Base-by-base conservation (phyloP, 2,113 vertebrate genomes). In the Rhinopithecus roxellana region DNA sequence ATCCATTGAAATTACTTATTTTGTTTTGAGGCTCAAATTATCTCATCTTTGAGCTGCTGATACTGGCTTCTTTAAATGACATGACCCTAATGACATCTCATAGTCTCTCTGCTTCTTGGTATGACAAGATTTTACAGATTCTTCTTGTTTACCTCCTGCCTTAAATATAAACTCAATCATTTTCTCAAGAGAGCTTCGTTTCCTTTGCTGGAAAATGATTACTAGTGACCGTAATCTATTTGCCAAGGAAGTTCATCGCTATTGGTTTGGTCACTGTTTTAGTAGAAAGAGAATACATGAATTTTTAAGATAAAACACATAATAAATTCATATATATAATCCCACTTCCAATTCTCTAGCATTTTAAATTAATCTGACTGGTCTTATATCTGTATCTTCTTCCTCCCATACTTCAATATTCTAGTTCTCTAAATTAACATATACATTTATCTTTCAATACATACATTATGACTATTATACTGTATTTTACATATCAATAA, bases 301-400 rank as follows among this genome's bases (percentile, higher is more conserved):
- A 57, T 70, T 94, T 94, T 38, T 79, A 89, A 84, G 67, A 86
- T 40, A 50, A 94, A 81, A 89, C 78, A 8, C 12, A 78, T 50
- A 64, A 81, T 45, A 32, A 72, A 75, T 93, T 82, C n/a, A 87
- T 83, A 80, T 5, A 22, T 27, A 83, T 83, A 88, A 96, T 75
- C 50, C 87, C 77, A 85, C 55, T 80, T 95, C n/a, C 40, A 83
- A 45, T 59, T 94, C 35, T 61, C 8, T 16, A 61, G n/a, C 8
- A 55, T 85, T 79, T 95, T 89, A 87, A 79, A 87, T 90, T 92
- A 95, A 95, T 8, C 13, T 94, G 27, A 69, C 12, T 61, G 80
- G 83, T 80, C 38, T 78, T 87, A 90, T 55, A 86, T 30, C 30
- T 90, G 8, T 40, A 50, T 92, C 38, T 92, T 91, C 38, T 81